phyloP scores from a whole-genome alignment of 1,140 invertebrate species.

The Sesamia nonagrioides region DNA sequence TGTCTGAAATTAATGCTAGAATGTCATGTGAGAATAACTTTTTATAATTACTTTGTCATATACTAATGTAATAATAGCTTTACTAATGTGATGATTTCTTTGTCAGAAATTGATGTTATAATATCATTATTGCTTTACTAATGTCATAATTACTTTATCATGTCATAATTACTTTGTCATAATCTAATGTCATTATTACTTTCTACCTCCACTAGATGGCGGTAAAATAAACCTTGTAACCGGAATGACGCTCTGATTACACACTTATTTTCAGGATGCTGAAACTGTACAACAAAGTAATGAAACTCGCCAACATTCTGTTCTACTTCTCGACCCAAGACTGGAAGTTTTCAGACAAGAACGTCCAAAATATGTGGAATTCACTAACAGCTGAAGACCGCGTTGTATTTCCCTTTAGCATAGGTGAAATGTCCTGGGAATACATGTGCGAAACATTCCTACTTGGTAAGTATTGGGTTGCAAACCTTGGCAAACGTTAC shows the following conservation, averaged over 20 bases:
- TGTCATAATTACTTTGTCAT: too few relatives aligned
- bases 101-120: too few relatives aligned
- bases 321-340: constrained; percentile 92
- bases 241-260: neutral
- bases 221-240: neutral
- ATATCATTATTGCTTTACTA: too few relatives aligned
- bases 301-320: constrained; percentile 90
- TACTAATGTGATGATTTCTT: too few relatives aligned
- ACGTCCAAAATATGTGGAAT: constrained; percentile 88
- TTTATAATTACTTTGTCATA: too few relatives aligned
- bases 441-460: constrained; percentile 76
- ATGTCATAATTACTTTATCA: too few relatives aligned
- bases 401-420: constrained; percentile 91
- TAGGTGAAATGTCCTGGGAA: constrained; percentile 90
- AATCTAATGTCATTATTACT: too few relatives aligned
- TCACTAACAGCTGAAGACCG: constrained; percentile 89
- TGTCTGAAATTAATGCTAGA: too few relatives aligned
- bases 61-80: too few relatives aligned
- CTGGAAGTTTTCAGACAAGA: constrained; percentile 91
- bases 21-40: too few relatives aligned
- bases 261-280: constrained; percentile 87
- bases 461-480: constrained; percentile 58
- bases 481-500: too few relatives aligned
- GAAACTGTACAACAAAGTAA: constrained; percentile 91
- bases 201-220: neutral